A percentile compares a stretch with the other conserved stretches of the same genome.
Conservation (phyloP, 1,140 invertebrate species). For the Melitaea cinxia region DNA sequence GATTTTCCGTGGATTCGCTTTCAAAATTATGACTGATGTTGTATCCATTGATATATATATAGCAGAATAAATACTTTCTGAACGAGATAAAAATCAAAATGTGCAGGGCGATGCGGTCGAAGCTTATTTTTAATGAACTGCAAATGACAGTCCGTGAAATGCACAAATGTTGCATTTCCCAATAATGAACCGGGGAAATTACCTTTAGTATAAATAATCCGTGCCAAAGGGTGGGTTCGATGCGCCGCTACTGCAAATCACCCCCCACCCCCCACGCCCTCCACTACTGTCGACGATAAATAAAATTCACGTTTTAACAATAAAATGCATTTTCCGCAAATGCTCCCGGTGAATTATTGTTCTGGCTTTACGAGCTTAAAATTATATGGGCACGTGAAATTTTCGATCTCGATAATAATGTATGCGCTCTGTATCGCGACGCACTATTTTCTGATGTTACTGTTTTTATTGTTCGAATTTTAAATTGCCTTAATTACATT, state of each 20-base stretch:
- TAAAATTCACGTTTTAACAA: constrained; percentile 82
- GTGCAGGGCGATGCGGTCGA: constrained; percentile 38
- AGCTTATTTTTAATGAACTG: constrained; percentile 75
- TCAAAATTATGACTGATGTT: constrained; percentile 12
- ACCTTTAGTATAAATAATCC: constrained; percentile 81
- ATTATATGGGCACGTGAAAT: constrained; percentile 81
- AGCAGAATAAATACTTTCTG: neutral
- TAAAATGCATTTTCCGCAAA: constrained; percentile 82
- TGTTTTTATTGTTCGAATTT: constrained; percentile 48
- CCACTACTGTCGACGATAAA: constrained; percentile 79
- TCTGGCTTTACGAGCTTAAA: constrained; percentile 80
- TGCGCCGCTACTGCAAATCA: constrained; percentile 78
- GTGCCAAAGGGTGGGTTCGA: constrained; percentile 78
- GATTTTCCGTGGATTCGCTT: constrained; percentile 10
- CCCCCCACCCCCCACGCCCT: constrained; percentile 54
- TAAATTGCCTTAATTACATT: constrained; percentile 46
- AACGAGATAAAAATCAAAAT: constrained; percentile 28
- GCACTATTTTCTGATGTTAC: constrained; percentile 66
- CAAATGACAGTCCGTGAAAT: constrained; percentile 72
- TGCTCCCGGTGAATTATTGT: constrained; percentile 79
- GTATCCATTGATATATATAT: neutral
- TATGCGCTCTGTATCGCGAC: constrained; percentile 53
- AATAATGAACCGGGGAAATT: constrained; percentile 80
- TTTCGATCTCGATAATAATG: constrained; percentile 80
- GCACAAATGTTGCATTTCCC: constrained; percentile 78